Percentiles rank a stretch among this genome's conserved stretches.
These are phyloP conservation scores for Thunnus thynnus DNA, from an alignment of 2,113 vertebrate genomes.

Conservation along the genomic window DNA sequence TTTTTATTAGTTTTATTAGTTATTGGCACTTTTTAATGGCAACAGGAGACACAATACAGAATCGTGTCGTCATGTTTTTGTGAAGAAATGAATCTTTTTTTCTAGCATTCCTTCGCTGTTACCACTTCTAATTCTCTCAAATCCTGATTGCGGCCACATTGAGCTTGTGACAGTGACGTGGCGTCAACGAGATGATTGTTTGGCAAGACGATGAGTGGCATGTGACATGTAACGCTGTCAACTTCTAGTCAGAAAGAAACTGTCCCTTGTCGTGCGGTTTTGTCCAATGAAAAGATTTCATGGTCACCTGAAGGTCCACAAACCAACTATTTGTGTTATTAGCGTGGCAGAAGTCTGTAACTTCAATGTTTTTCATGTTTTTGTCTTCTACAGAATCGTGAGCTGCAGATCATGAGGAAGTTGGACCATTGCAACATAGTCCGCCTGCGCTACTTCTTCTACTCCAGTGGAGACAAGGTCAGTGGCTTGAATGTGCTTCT, in stretches of 20 bases:
- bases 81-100: constrained; percentile 7
- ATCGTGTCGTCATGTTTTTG: not conserved
- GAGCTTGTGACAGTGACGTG: constrained; percentile 30
- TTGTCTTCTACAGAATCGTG: constrained; percentile 91
- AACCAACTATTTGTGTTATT: not conserved
- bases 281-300: constrained; percentile 8
- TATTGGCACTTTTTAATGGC: not conserved
- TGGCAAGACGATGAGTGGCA: not conserved
- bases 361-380: constrained; percentile 7
- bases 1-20: not conserved
- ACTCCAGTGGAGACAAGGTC: constrained; percentile 99
- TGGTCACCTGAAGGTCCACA: not conserved
- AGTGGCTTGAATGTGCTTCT: constrained; percentile 43
- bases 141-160: not conserved
- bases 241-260: not conserved
- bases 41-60: not conserved
- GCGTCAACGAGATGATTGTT: constrained; percentile 30
- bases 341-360: not conserved
- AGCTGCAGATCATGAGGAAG: constrained; percentile 99
- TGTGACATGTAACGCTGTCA: not conserved
- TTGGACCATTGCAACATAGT: constrained; percentile 99
- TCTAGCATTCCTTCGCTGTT: not conserved
- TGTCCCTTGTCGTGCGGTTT: not conserved
- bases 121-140: constrained; percentile 3
- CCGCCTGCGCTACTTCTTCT: constrained; percentile 99